Conservation (phyloP, 2,888 invertebrate species). For the Apotomis turbidana region DNA sequence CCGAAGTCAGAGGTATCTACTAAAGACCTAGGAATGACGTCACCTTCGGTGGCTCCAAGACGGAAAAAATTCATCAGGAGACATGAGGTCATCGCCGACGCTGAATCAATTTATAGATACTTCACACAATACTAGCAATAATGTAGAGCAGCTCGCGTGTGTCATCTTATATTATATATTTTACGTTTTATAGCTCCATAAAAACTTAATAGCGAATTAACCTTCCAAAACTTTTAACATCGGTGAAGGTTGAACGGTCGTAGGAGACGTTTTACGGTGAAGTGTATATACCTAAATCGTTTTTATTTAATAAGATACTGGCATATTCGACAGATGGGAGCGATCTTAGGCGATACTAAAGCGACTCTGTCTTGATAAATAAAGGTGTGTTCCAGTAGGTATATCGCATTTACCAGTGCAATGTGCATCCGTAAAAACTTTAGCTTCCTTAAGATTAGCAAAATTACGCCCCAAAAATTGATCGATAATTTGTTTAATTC, state of each 20-base stretch:
- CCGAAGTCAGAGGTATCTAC: not conserved
- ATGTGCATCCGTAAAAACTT: too few species aligned
- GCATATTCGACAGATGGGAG: too few species aligned
- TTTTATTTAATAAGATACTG: not conserved
- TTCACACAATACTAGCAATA: not conserved
- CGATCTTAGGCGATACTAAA: too few species aligned
- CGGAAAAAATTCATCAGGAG: slow-evolving; percentile 4
- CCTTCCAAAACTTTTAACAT: slow-evolving; percentile 23
- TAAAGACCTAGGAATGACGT: slow-evolving; percentile 22
- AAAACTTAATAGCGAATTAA: slow-evolving; percentile 6
- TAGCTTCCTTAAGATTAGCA: too few species aligned
- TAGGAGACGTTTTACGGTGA: not conserved
- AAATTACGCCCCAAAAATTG: too few species aligned
- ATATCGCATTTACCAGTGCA: too few species aligned
- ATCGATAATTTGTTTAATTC: too few species aligned
- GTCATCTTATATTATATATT: not conserved
- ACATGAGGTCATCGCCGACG: slow-evolving; percentile 26
- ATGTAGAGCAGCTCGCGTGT: slow-evolving; percentile 8
- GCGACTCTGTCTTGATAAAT: too few species aligned
- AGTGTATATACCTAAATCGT: not conserved
- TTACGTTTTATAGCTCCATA: slow-evolving; percentile 9
- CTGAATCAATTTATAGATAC: slow-evolving; percentile 11
- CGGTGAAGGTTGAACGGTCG: slow-evolving; percentile 6
- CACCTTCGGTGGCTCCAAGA: not conserved
- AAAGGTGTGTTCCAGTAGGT: too few species aligned